Evolutionary conservation across 2,113 vertebrate species (phyloP).

Genomic region (Amblyornis subalaris): DNA sequence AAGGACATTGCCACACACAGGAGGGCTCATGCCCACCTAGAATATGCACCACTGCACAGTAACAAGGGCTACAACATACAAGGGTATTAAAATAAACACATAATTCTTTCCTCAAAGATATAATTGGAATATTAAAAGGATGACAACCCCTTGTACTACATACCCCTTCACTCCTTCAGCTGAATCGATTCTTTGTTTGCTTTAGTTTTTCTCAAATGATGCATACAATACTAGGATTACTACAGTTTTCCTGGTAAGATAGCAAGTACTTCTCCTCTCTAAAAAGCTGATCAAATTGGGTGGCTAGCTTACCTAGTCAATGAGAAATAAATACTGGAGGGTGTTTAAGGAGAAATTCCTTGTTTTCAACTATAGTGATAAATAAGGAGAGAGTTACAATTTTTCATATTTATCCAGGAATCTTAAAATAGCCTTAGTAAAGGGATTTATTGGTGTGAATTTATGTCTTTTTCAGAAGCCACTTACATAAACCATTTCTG

Average conservation of each 20-base stretch:
- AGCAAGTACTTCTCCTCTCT: neutral
- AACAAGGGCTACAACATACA: neutral
- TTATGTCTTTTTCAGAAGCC: neutral
- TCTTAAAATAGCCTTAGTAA: neutral
- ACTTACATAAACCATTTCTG: neutral
- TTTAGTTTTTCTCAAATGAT: neutral
- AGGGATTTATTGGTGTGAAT: neutral
- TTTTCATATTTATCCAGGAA: neutral
- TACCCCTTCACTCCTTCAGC: neutral
- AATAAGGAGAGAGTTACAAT: neutral
- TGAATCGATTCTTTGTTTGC: neutral
- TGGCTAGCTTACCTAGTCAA: neutral
- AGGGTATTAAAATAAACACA: neutral
- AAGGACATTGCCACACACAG: neutral
- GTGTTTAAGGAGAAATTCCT: neutral
- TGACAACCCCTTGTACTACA: neutral
- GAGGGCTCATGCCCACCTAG: neutral
- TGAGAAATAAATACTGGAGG: neutral
- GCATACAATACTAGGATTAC: neutral
- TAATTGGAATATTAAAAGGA: neutral
- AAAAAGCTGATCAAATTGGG: neutral
- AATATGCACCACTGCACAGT: neutral
- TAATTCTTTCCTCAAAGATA: neutral
- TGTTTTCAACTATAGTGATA: neutral
- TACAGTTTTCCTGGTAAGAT: neutral